Evolutionary conservation across 2,797 vertebrate genomes (phyloP), one percentile per base, ranked within the genome.

Genomic region (Kryptolebias ocellatus): DNA sequence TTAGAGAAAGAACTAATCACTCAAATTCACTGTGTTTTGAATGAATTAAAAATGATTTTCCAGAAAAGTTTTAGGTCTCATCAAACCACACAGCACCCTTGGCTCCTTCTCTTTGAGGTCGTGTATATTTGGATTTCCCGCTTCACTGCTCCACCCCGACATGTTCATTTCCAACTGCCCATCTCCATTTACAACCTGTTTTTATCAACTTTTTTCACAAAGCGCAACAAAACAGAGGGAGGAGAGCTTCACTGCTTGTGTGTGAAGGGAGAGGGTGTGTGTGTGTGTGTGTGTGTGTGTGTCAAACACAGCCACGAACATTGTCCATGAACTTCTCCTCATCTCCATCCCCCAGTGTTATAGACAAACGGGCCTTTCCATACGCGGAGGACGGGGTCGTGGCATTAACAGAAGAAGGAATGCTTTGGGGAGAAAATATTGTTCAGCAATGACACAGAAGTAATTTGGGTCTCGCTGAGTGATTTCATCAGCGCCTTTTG

Each of bases 381-480:
- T 93, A 90, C 79, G 91, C 89, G 87, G 91, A 64, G 88, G 87
- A 90, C 57, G 72, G 89, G 93, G 93, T 93, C 92, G 90, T 70
- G 76, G 84, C 84, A 88, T 93, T 93, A 94, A 93, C 93, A 92
- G 89, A 92, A 81, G 87, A 86, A 92, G 91, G 93, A 93, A 93
- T 94, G 91, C 93, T 92, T 92, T 92, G 82, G 88, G 87, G 89
- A 90, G 87, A 86, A 91, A 94, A 94, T 94, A 95, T 95, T 95
- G 93, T 94, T 79, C 93, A 92, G 92, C 94, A 93, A 93, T 94
- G 94, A 95, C 94, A 95, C 94, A 94, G 93, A 95, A 95, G 93
- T 95, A 94, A 95, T 95, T 94, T 93, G 93, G 93, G 93, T 93
- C 93, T 94, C 92, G 72, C 90, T 89, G 90, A 93, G 93, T 90